Conservation (phyloP, 1,140 invertebrate genomes). For the Tetragnatha versicolor region DNA sequence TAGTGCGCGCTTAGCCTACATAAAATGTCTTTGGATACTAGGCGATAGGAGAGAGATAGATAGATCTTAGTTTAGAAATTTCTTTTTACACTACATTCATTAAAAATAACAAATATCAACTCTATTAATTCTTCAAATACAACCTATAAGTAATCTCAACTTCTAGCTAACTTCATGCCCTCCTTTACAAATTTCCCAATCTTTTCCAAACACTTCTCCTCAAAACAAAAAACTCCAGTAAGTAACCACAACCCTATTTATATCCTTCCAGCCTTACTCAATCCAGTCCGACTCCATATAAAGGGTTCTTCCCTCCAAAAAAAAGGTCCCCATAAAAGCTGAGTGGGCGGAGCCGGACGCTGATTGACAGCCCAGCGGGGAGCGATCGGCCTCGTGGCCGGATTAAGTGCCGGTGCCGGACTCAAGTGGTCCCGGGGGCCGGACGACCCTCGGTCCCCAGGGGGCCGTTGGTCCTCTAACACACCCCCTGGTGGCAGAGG, state of each 20-base stretch:
- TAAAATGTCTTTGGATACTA: too few species aligned
- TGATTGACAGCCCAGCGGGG: conserved; percentile 50
- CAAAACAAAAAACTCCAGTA: too few species aligned
- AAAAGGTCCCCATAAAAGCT: conserved; percentile 10
- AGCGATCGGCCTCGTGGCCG: conserved; percentile 41
- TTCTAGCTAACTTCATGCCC: too few species aligned
- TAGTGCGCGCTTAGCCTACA: too few species aligned
- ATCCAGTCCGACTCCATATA: not conserved
- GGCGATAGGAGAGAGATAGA: too few species aligned
- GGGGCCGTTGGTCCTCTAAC: conserved; percentile 38
- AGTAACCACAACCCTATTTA: not conserved
- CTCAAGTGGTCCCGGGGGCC: conserved; percentile 46
- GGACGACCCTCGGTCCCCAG: not conserved
- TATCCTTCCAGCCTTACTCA: not conserved
- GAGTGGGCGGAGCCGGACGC: conserved; percentile 28
- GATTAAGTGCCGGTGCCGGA: conserved; percentile 52
- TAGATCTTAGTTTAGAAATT: too few species aligned
- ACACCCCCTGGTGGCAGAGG: conserved; percentile 36
- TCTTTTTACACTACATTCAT: too few species aligned
- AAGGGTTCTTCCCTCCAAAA: not conserved
- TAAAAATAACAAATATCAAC: too few species aligned
- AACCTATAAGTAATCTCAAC: too few species aligned
- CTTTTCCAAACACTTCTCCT: too few species aligned
- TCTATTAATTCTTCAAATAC: too few species aligned
- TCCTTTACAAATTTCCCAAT: too few species aligned